Conservation (phyloP, 2,888 invertebrate species). For the Pollenia griseotomentosa region DNA sequence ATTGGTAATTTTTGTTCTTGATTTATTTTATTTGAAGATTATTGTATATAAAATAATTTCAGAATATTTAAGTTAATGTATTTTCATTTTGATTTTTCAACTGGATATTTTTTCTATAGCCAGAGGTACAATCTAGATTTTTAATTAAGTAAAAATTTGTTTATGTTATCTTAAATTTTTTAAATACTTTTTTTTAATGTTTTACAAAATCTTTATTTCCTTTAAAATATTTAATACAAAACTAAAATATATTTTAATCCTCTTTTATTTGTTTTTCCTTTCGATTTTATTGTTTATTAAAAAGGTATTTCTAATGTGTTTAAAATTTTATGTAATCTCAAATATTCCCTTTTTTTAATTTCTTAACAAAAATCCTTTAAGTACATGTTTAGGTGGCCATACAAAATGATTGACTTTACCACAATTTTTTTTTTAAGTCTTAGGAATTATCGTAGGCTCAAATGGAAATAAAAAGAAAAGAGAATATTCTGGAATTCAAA, state of each 20-base stretch:
- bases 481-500: too few relatives aligned
- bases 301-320: constrained; percentile 29
- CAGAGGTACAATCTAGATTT: too few relatives aligned
- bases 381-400: constrained; percentile 32
- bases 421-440: constrained; percentile 22
- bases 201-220: neutral
- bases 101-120: too few relatives aligned
- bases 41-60: too few relatives aligned
- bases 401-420: constrained; percentile 62
- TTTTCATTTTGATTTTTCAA: too few relatives aligned
- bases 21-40: too few relatives aligned
- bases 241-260: neutral
- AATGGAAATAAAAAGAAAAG: neutral
- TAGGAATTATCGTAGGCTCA: neutral
- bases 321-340: constrained; percentile 34
- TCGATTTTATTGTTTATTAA: constrained; percentile 6
- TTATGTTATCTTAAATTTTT: too few relatives aligned
- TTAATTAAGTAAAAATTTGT: too few relatives aligned
- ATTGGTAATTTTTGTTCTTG: too few relatives aligned
- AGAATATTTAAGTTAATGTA: too few relatives aligned
- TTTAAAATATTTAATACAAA: neutral
- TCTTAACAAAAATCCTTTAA: constrained; percentile 44
- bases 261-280: neutral
- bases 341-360: constrained; percentile 40
- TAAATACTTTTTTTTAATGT: neutral